Evolutionary conservation across 64 coral and sea anemone genomes (phyloP), one percentile per base, ranked within the genome.

Genomic region (Montipora foliosa): DNA sequence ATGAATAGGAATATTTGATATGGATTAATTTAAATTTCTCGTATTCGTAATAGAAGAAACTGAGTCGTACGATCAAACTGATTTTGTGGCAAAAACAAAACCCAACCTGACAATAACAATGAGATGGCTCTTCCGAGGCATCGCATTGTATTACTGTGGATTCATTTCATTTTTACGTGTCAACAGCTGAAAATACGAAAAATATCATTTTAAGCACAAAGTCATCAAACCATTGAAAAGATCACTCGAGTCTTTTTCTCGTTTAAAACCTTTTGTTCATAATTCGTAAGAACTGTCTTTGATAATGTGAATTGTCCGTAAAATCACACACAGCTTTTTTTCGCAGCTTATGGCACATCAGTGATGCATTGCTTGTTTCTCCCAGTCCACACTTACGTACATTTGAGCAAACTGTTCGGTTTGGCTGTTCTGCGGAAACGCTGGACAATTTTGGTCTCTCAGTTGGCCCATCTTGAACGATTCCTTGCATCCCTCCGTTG

Each of bases 251-350:
- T 57, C 53, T 14, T 47, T 12, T 46, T 76, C 24, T 14, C 4
- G 25, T 46, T 90, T 84, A 96, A 77, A 96, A 94, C 14, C 95
- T 75, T 78, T 96, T 96, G 49, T 94, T 96, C 8, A 96, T 67
- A 2, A 96, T 92, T 81, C 95, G 81, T 8, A 96, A 81, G 90
- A 96, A 96, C 58, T 96, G 95, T 74, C 95, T 90, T 79, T 96
- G 95, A 57, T 96, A 96, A 76, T 96, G 82, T 17, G 92, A 96
- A 9, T 90, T 92, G 48, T 96, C 95, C 0, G 91, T 91, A 3
- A 16, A n/a, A 44, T 96, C 95, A n/a, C 91, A 93, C 25, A 96
- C 95, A 45, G 44, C 95, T 57, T 96, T 96, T 46, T 96, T 96
- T 5, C 95, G 90, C 6, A 92, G 81, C 49, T 67, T 92, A 4